Conservation (phyloP, 2,888 invertebrate species). For the Gryllus longicercus region DNA sequence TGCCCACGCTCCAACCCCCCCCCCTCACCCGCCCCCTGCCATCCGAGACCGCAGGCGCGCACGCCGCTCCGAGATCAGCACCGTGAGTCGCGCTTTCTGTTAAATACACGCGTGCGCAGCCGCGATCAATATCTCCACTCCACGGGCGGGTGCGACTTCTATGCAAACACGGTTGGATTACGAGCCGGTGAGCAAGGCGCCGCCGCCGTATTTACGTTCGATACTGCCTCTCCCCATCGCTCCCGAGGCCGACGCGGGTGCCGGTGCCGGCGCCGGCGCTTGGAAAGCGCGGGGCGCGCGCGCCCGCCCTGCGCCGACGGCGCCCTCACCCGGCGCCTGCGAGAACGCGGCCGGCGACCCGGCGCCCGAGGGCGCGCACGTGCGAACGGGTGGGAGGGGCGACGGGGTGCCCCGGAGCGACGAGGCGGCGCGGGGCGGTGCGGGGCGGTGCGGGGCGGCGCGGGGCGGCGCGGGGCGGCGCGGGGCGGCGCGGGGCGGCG, state of each 20-base stretch:
- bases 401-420: not conserved
- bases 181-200: not conserved
- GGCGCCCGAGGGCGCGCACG: not conserved
- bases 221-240: not conserved
- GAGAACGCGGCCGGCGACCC: not conserved
- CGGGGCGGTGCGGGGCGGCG: too few species aligned
- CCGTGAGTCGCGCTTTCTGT: not conserved
- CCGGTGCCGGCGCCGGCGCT: not conserved
- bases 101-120: slow-evolving; percentile 1
- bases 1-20: not conserved
- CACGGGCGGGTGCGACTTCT: not conserved
- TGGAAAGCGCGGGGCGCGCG: not conserved
- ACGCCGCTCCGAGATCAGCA: not conserved
- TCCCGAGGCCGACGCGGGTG: too few species aligned
- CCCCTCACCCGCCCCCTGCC: not conserved
- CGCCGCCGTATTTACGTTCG: not conserved
- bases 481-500: too few species aligned
- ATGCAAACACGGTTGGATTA: slow-evolving; percentile 7
- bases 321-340: not conserved
- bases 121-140: slow-evolving; percentile 9
- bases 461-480: too few species aligned
- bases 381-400: not conserved
- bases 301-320: not conserved
- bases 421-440: not conserved
- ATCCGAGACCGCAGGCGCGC: not conserved